A percentile compares a stretch with the other conserved stretches of the same genome.
These are phyloP conservation scores for Nemotelus nigrinus DNA, from an alignment of 2,888 invertebrate species.

Conservation along the genomic window DNA sequence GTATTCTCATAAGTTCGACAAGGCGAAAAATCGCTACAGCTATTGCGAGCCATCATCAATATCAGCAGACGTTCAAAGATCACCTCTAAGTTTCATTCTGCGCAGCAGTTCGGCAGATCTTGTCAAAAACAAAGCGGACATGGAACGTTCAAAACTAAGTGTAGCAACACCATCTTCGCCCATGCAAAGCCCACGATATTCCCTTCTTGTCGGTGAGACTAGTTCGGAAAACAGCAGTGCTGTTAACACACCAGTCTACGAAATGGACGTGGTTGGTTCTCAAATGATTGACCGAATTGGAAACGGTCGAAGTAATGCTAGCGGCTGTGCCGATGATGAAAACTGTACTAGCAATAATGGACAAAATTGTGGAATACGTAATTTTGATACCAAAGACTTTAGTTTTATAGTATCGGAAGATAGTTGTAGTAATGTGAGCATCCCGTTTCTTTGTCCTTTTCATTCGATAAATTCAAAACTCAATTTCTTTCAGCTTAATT, in stretches of 20 bases:
- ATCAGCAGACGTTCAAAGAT: slow-evolving; percentile 38
- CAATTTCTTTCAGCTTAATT: slow-evolving; percentile 52
- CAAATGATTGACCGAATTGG: slow-evolving; percentile 52
- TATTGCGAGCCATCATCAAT: slow-evolving; percentile 55
- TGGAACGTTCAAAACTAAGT: slow-evolving; percentile 59
- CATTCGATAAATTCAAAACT: neutral
- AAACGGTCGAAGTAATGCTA: slow-evolving; percentile 11
- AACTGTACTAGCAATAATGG: slow-evolving; percentile 35
- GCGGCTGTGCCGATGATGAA: slow-evolving; percentile 40
- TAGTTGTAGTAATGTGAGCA: slow-evolving; percentile 60
- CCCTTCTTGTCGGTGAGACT: slow-evolving; percentile 63
- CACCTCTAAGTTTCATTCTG: slow-evolving; percentile 54
- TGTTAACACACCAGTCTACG: slow-evolving; percentile 64
- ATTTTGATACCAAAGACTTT: slow-evolving; percentile 54
- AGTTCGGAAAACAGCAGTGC: slow-evolving; percentile 65
- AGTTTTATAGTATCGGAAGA: slow-evolving; percentile 60
- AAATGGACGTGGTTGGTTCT: slow-evolving; percentile 56
- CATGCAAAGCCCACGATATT: slow-evolving; percentile 63
- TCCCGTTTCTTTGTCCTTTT: neutral
- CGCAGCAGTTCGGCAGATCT: slow-evolving; percentile 57
- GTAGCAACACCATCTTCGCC: slow-evolving; percentile 62
- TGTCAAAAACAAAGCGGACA: slow-evolving; percentile 55
- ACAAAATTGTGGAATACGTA: slow-evolving; percentile 51
- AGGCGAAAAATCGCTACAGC: slow-evolving; percentile 58
- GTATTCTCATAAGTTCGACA: slow-evolving; percentile 51